Evolutionary conservation across 2,113 vertebrate species (phyloP), one percentile per base, ranked within the genome.

Genomic region (Pollachius pollachius): DNA sequence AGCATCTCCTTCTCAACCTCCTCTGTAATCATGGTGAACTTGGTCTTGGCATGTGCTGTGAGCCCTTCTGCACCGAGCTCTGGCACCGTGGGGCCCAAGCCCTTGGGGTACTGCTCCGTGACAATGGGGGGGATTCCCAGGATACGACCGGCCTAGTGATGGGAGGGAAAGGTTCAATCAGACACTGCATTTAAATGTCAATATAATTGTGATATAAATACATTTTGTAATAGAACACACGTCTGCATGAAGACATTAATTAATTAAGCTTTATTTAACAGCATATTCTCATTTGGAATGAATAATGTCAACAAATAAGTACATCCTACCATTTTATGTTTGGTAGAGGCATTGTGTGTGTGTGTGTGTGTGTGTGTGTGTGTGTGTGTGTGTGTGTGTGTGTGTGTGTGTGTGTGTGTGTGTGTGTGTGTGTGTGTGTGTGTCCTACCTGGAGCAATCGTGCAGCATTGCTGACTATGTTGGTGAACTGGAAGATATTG

Each of bases 51-150:
- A 30, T 93, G 69, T 5, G 94, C 85, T 0, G 2, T 89, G 15
- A 97, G 73, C 16, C 76, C 92, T 5, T 65, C 75, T 0, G 93
- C 92, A 6, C 94, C 94, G 18, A 97, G 88, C 84, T 97, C 95
- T 0, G 94, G 91, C 4, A 97, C 96, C 0, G 95, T 96, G 64
- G 91, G 92, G 17, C 95, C 96, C 77, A 96, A 84, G 9, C 95
- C 94, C 81, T 92, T 88, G 0, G 95, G 96, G 81, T 96, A 95
- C 82, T 97, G 96, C 75, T 97, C 96, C 0, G 95, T 96, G 69
- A 95, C 64, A 75, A 96, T 87, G 0, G 84, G 41, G 0, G 93
- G 94, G 64, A 96, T 89, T 5, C 82, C 88, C 65, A 96, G 88
- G 52, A 92, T 58, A 21, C 75, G 91, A 18, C 92, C 89, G 67